Evolutionary conservation across 2,888 invertebrate species (phyloP).

Genomic region (Blera fallax): DNA sequence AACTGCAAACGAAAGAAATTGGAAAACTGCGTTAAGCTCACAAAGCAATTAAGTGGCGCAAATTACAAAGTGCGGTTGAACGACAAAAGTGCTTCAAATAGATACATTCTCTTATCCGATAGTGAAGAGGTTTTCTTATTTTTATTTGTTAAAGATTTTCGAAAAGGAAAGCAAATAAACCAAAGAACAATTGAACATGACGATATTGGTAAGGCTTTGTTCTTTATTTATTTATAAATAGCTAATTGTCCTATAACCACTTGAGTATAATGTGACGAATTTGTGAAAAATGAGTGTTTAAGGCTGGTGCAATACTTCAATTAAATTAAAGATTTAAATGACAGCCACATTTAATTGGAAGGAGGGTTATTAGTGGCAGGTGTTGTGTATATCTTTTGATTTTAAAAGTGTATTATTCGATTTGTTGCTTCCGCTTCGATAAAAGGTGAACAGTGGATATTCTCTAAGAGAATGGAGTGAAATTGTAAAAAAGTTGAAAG

Average conservation of each 20-base stretch:
- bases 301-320: neutral
- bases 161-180: neutral
- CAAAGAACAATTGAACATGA: slow-evolving; percentile 17
- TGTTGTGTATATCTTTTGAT: neutral
- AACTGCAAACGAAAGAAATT: slow-evolving; percentile 67
- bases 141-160: neutral
- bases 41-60: slow-evolving; percentile 29
- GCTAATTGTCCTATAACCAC: neutral
- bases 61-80: slow-evolving; percentile 40
- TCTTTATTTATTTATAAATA: neutral
- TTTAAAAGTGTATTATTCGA: neutral
- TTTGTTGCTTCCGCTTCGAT: neutral
- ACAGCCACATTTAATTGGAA: neutral
- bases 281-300: neutral
- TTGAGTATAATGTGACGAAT: neutral
- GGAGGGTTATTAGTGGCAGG: neutral
- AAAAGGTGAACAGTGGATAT: neutral
- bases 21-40: slow-evolving; percentile 58
- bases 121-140: neutral
- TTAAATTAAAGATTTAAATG: neutral
- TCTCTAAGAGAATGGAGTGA: neutral
- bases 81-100: slow-evolving; percentile 2
- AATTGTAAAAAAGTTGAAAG: no score
- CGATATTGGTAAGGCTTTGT: slow-evolving; percentile 52
- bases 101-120: neutral